A percentile compares a stretch with the other conserved stretches of the same genome.
These are phyloP conservation scores for Thymallus thymallus DNA, from an alignment of 2,113 vertebrate species.

Conservation along the genomic window DNA sequence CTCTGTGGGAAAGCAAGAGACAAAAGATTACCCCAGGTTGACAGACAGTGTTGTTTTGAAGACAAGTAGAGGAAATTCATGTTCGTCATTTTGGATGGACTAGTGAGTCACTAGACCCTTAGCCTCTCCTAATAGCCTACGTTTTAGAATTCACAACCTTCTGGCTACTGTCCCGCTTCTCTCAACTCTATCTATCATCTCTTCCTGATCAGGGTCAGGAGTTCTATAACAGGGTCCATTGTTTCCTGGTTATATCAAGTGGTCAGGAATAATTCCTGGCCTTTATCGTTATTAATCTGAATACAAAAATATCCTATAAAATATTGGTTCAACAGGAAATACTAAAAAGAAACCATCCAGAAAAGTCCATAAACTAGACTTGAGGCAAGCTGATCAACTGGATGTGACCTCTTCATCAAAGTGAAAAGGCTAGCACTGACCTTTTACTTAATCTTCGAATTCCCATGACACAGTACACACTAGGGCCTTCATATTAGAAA, in stretches of 20 bases:
- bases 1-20: slow-evolving; percentile 67
- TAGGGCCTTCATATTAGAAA: slow-evolving; percentile 14
- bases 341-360: slow-evolving; percentile 3
- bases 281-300: too few species aligned
- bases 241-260: too few species aligned
- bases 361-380: slow-evolving; percentile 17
- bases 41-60: slow-evolving; percentile 34
- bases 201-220: too few species aligned
- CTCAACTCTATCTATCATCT: not conserved
- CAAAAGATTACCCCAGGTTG: not conserved
- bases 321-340: too few species aligned
- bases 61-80: not conserved
- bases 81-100: not conserved
- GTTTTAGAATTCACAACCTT: too few species aligned
- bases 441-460: slow-evolving; percentile 29
- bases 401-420: slow-evolving; percentile 48
- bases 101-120: too few species aligned
- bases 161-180: too few species aligned
- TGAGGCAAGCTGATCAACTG: slow-evolving; percentile 6
- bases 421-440: slow-evolving; percentile 40
- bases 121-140: too few species aligned
- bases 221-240: too few species aligned
- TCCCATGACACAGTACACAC: not conserved
- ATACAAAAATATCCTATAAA: too few species aligned
- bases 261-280: too few species aligned